Base-by-base conservation (phyloP, 2,888 invertebrate genomes). In the Chelonus formosanus region DNA sequence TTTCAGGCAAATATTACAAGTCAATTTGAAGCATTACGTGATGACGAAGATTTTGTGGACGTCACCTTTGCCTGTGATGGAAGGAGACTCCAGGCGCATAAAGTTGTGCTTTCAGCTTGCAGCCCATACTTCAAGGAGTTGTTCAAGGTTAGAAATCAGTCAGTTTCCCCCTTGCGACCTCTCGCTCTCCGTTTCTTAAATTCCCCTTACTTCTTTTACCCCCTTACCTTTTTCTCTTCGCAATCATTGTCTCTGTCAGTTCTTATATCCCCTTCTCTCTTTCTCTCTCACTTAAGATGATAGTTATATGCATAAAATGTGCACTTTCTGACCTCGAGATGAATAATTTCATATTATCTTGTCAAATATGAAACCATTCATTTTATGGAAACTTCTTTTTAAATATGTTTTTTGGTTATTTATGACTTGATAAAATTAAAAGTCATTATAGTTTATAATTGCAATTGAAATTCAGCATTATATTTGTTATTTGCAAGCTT, bases 71-170 rank as follows among this genome's bases (percentile, higher is more conserved):
- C 93, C 80, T 93, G 93, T 86, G 93, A 93, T 83, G 94, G 93
- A 76, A 90, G 91, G 85, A 89, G 91, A 84, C 87, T 94, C 81
- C 91, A 92, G 86, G 94, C 94, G 76, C 94, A 94, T 87, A 93
- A 93, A 88, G 91, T 94, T 85, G 91, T 92, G 78, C 88, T 94
- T 74, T 93, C 93, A 72, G 94, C 94, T 75, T 94, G 93, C 87
- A 93, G 93, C 86, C 93, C 93, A 76, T 93, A 92, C 87, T 93
- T 94, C 87, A 93, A 93, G 88, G 92, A 92, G 86, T 87, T 92
- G 81, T 92, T 92, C 86, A 92, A 92, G 90, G 92, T 92, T 89
- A 89, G 89, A 82, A 80, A 77, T 50, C 44, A 43, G 20, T 32
- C 52, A 31, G 31, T 44, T 43, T 53, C 8, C 44, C 44, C 53